Evolutionary conservation across 2,888 invertebrate species (phyloP).

Genomic region (Furcula furcula): DNA sequence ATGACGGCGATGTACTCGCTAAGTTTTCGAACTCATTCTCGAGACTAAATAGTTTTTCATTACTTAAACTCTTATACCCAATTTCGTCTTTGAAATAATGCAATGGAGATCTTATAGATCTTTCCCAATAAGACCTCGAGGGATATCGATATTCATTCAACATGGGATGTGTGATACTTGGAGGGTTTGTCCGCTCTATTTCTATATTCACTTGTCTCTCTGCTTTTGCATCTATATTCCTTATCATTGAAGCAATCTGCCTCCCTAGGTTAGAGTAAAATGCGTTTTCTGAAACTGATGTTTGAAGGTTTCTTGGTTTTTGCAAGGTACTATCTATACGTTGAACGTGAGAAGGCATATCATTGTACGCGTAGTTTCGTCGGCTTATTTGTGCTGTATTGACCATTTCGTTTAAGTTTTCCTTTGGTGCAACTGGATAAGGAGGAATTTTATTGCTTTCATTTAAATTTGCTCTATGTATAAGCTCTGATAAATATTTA

Average conservation of each 20-base stretch:
- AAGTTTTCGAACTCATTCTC: constrained; percentile 60
- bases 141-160: constrained; percentile 46
- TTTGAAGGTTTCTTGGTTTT: constrained; percentile 13
- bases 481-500: constrained; percentile 65
- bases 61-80: constrained; percentile 40
- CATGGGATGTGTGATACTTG: constrained; percentile 32
- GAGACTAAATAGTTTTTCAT: constrained; percentile 56
- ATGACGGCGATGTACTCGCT: constrained; percentile 40
- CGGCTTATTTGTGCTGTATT: constrained; percentile 17
- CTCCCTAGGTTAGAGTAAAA: constrained; percentile 63
- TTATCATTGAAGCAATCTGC: constrained; percentile 66
- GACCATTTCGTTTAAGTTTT: constrained; percentile 6
- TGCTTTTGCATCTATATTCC: constrained; percentile 45
- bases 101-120: constrained; percentile 62
- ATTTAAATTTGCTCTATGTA: constrained; percentile 54
- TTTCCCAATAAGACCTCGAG: constrained; percentile 64
- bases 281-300: constrained; percentile 38
- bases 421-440: constrained; percentile 4
- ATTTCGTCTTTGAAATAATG: constrained; percentile 29
- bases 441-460: constrained; percentile 18
- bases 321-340: constrained; percentile 1
- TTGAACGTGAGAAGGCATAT: constrained; percentile 3
- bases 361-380: constrained; percentile 26
- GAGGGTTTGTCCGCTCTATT: constrained; percentile 32
- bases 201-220: constrained; percentile 44